Base-by-base conservation (phyloP, 64 coral and sea anemone species). In the Stylophora pistillata region DNA sequence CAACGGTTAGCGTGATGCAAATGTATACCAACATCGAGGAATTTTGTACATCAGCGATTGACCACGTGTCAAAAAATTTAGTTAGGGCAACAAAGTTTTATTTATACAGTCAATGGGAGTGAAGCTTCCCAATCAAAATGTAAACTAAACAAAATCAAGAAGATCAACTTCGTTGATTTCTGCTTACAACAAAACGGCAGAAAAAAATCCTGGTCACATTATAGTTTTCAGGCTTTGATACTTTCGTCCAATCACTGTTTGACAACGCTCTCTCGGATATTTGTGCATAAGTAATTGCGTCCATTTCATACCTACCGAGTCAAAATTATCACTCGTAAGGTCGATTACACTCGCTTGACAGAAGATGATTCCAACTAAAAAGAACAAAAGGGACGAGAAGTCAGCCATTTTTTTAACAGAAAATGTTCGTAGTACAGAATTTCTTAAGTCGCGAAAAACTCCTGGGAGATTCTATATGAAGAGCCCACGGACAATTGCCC, bases 281-380 rank as follows among this genome's bases (percentile, higher is more conserved):
- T 84, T 31, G 56, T 13, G 5, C 13, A 56, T 15, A 21, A 60
- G 41, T 53, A 41, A 78, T 56, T 20, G 34, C 32, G 55, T 47
- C 37, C 37, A 34, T n/a, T n/a, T 17, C 74, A 53, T 79, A 90
- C 88, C 86, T 86, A 94, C 92, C 92, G 79, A 58, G 83, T 94
- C 92, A 86, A 94, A 94, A 86, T 94, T 94, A 26, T 86, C 81
- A 41, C 33, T 94, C 58, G 92, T 94, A 23, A 94, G 88, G 41
- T 94, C 88, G 54, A 94, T 34, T 73, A 94, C 92, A 21, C 90
- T 86, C 16, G 87, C 88, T 53, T 86, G 83, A 63, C 71, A 69
- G 62, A 88, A 37, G 82, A 21, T 37, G 70, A 89, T 25, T 47
- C 71, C 57, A 29, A 60, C 73, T 70, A 84, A 54, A 34, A 93